Evolutionary conservation across 2,113 vertebrate genomes (phyloP), one percentile per base, ranked within the genome.

Genomic region (Poicephalus gulielmi): DNA sequence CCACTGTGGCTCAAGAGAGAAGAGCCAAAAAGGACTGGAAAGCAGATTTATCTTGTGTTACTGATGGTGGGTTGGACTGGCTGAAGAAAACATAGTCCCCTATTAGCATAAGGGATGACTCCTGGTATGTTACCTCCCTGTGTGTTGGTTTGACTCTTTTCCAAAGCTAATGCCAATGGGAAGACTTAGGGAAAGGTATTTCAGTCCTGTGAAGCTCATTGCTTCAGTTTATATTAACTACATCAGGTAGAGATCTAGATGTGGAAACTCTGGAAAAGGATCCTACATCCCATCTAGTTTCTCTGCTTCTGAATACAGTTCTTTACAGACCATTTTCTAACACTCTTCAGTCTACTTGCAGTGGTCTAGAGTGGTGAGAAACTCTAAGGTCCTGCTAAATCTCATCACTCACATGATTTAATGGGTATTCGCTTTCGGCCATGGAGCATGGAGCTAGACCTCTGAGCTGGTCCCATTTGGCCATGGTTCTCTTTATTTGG

Each of bases 21-120:
- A 87, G 57, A 94, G 88, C 75, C 82, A 89, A 88, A 62, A 69
- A 66, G 50, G 39, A 52, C 30, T 75, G 66, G 66, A 81, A 68
- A 91, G 62, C 8, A 57, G 75, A 95, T 94, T 94, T 94, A 92
- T 95, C 84, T 86, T 27, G 17, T 81, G 67, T 64, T 91, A 19
- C 39, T 52, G 78, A 35, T 2, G 44, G 67, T 27, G 77, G 17
- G 23, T 35, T 88, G 83, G 75, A 64, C 76, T 59, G 60, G 12
- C 25, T 89, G 86, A 23, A 13, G 86, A 88, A 35, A 70, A 62
- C 11, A 19, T 3, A 59, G 67, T 17, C 59, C 70, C 10, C 46
- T 49, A 1, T 50, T 31, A 80, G 47, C 69, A 30, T 24, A 6
- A 27, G 82, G 88, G 95, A 85, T 88, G 78, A 6, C 35, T 83